Evolutionary conservation across 2,888 invertebrate species (phyloP).

Genomic region (Reticulitermes lucifugus): DNA sequence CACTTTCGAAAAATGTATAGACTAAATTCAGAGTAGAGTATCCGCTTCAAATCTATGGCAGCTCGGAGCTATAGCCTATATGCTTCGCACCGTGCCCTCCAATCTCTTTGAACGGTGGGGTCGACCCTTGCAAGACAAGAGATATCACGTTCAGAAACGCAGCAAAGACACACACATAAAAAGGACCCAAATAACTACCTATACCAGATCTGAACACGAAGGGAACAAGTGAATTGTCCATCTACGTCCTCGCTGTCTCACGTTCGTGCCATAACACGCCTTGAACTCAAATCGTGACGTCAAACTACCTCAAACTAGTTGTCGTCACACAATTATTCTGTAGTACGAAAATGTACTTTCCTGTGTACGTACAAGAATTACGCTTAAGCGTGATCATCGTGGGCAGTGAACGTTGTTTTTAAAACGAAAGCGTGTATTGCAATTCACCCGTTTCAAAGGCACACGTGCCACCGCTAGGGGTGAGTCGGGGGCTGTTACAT

Average conservation of each 20-base stretch:
- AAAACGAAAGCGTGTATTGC: no score
- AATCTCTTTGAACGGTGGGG: no score
- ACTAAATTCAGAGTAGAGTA: no score
- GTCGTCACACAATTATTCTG: background rate
- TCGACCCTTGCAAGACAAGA: background rate
- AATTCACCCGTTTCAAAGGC: no score
- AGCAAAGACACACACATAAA: background rate
- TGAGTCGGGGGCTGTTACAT: no score
- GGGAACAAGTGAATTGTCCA: background rate
- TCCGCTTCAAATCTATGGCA: no score
- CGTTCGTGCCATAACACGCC: slow-evolving; percentile 9
- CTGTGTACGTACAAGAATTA: background rate
- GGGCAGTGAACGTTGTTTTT: background rate
- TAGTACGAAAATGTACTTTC: no score
- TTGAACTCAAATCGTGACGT: slow-evolving; percentile 10
- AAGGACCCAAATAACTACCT: background rate
- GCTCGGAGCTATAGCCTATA: no score
- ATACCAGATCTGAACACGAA: background rate
- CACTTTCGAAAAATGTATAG: no score
- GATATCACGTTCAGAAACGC: background rate
- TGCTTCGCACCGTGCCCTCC: no score
- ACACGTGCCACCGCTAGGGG: no score
- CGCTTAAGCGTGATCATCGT: background rate
- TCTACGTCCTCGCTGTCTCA: slow-evolving; percentile 2
- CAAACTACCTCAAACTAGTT: background rate